Evolutionary conservation across 2,888 invertebrate genomes (phyloP).

Genomic region (Thymelicus lineola): DNA sequence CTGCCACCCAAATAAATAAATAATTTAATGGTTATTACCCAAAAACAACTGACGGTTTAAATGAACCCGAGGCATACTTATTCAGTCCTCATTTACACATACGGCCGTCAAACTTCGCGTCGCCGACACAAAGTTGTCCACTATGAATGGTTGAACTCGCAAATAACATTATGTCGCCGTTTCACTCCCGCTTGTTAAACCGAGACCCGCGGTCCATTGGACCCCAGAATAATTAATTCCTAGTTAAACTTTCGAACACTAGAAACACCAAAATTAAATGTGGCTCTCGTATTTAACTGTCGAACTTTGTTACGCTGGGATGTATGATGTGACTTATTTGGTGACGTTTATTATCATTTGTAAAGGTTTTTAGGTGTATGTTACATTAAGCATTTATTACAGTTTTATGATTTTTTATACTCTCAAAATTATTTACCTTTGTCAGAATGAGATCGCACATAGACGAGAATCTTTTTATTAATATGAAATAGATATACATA

Average conservation of each 20-base stretch:
- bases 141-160: slow-evolving; percentile 51
- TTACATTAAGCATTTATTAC: too few relatives aligned
- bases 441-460: too few relatives aligned
- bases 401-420: too few relatives aligned
- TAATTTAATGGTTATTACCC: slow-evolving; percentile 4
- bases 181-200: slow-evolving; percentile 48
- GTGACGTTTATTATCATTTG: not conserved
- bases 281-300: slow-evolving; percentile 8
- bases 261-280: slow-evolving; percentile 32
- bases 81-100: slow-evolving; percentile 29
- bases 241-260: slow-evolving; percentile 37
- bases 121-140: slow-evolving; percentile 45
- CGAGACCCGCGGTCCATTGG: slow-evolving; percentile 46
- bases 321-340: not conserved
- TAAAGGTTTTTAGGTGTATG: not conserved
- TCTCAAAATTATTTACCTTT: too few relatives aligned
- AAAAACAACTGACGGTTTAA: not conserved
- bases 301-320: not conserved
- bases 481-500: too few relatives aligned
- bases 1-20: not conserved
- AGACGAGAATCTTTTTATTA: too few relatives aligned
- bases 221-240: slow-evolving; percentile 49
- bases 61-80: slow-evolving; percentile 12
- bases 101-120: slow-evolving; percentile 30
- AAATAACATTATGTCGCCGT: slow-evolving; percentile 53